phyloP scores from a whole-genome alignment of 2,113 vertebrate species.

The Pangasianodon gigas region DNA sequence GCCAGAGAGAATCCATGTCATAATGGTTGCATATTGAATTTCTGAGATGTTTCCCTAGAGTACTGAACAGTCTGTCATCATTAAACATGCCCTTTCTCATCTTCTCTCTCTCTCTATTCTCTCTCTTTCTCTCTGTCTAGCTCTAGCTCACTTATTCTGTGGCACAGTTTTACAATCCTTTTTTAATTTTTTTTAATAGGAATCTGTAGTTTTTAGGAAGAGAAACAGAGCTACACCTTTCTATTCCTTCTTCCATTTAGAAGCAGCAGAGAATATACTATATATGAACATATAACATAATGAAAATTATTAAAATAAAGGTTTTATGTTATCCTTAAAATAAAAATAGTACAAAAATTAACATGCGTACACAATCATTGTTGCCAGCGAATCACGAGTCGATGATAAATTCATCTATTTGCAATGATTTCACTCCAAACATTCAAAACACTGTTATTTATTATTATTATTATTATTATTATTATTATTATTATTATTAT shows the following conservation, averaged over 20 bases:
- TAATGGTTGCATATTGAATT: constrained; percentile 13
- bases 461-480: not conserved
- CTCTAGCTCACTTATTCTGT: not conserved
- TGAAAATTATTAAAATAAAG: not conserved
- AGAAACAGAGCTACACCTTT: not conserved
- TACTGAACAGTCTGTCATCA: not conserved
- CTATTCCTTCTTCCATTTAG: not conserved
- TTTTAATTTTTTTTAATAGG: not conserved
- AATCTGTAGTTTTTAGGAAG: not conserved
- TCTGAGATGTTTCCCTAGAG: constrained; percentile 8
- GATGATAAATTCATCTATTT: not conserved
- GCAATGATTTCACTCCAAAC: not conserved
- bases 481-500: too few relatives aligned
- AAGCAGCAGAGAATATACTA: not conserved
- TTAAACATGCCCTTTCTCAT: constrained; percentile 4
- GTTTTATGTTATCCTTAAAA: not conserved
- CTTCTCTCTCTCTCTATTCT: not conserved
- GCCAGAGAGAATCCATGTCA: not conserved
- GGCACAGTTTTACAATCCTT: not conserved
- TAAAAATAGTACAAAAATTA: not conserved
- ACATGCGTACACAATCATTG: too few relatives aligned
- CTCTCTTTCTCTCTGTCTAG: not conserved
- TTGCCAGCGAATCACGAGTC: not conserved
- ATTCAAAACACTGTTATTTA: not conserved
- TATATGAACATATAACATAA: not conserved